Percentiles rank a stretch among this genome's conserved stretches.
These are phyloP conservation scores for Brotula barbata DNA, from an alignment of 2,797 vertebrate species.

Conservation along the genomic window DNA sequence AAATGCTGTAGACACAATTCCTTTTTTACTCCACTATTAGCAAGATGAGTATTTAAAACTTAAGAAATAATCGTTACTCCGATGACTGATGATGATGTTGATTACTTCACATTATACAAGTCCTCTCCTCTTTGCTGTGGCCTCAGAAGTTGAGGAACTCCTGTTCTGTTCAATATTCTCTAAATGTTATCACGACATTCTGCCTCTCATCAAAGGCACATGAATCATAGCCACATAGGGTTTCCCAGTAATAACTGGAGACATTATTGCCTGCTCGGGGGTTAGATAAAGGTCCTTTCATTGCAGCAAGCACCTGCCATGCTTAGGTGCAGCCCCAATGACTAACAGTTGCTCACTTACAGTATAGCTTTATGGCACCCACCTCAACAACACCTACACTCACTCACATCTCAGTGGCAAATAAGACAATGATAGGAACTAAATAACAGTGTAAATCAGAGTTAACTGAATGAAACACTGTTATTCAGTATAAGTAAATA, in stretches of 20 bases:
- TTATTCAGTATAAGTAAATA: too few relatives aligned
- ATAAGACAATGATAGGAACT: background rate
- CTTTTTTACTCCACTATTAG: too few relatives aligned
- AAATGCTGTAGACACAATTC: background rate
- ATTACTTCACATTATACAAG: background rate
- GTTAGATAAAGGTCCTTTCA: slow-evolving; percentile 39
- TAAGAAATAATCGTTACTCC: too few relatives aligned
- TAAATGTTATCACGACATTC: slow-evolving; percentile 34
- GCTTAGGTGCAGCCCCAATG: slow-evolving; percentile 41
- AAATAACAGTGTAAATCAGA: too few relatives aligned
- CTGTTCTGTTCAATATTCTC: slow-evolving; percentile 28
- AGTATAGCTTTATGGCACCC: slow-evolving; percentile 54
- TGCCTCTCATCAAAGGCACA: slow-evolving; percentile 38
- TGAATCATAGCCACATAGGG: slow-evolving; percentile 61
- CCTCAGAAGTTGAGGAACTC: slow-evolving; percentile 17
- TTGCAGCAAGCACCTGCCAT: slow-evolving; percentile 48
- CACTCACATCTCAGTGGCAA: slow-evolving; percentile 10
- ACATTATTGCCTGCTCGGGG: slow-evolving; percentile 52
- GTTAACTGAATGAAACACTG: too few relatives aligned
- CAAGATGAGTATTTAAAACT: too few relatives aligned
- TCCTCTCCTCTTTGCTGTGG: background rate
- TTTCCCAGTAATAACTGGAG: slow-evolving; percentile 43
- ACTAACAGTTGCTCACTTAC: slow-evolving; percentile 63
- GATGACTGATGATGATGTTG: too few relatives aligned
- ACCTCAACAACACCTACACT: slow-evolving; percentile 5